Evolutionary conservation across 1,140 invertebrate species (phyloP), one percentile per base, ranked within the genome.

Genomic region (Diorhabda elongata): DNA sequence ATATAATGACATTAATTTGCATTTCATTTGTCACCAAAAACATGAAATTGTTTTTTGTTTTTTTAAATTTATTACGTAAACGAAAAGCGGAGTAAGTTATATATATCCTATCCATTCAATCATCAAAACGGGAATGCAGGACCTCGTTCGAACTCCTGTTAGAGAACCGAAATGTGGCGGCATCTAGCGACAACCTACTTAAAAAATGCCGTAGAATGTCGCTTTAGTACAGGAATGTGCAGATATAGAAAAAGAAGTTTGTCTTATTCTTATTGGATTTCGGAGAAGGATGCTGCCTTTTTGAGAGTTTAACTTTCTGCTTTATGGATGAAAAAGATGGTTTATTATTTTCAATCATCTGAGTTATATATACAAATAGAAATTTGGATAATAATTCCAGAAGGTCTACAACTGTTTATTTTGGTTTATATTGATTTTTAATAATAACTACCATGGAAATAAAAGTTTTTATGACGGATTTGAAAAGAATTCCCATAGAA

Each of bases 161-260:
- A 42, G 59, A 71, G 26, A 69, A 5, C 8, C 56, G 73, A 72
- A 47, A 74, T 64, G 71, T 71, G 52, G 76, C 76, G 77, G 74
- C 77, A 79, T 79, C 77, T 79, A 74, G 74, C 61, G 76, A 72
- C 41, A 44, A 11, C 61, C 44, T 70, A 70, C 70, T 80, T 79
- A 69, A 62, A 65, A 66, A 58, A 64, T 70, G 69, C 76, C 78
- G 77, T 73, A 75, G 76, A 70, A 75, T 74, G 78, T 73, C 78
- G 78, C 78, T 71, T 69, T 63, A 61, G 69, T 76, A 65, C 74
- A 74, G 71, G 73, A 73, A 73, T 76, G 58, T 44, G 58, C 44
- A 67, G n/a, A 52, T 52, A 52, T n/a, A 52, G 2, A 52, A 52
- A 52, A 52, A 26, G 26, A 26, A 26, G 26, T 26, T 26, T 26